Evolutionary conservation across 2,113 vertebrate species (phyloP), one percentile per base, ranked within the genome.

Genomic region (Danionella cerebrum): DNA sequence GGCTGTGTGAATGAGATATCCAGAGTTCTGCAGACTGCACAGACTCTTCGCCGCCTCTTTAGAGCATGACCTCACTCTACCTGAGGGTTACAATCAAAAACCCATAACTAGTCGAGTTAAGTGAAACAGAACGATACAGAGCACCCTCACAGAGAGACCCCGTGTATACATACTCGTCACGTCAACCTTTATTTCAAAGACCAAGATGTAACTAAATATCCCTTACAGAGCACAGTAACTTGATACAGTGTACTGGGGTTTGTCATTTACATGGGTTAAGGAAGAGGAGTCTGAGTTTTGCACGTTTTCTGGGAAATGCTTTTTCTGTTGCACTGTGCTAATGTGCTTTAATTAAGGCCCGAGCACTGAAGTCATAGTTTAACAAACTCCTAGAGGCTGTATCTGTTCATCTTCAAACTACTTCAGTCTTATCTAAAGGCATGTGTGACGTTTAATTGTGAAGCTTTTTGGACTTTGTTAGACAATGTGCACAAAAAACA

Each of bases 1-100:
- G 55, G 59, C 55, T 3, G 24, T 71, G 54, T 44, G 65, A 74
- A 81, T 74, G 75, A 79, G 71, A 80, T 78, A 76, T 65, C 59
- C 80, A 79, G 79, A 69, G 33, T 58, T 70, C 14, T 69, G 51
- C 29, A 74, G 50, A 59, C 52, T 64, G 25, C 57, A 48, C 66
- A 63, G 55, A 53, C 62, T 50, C n/a, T 4, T 24, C n/a, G 27
- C 42, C 41, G 44, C 39, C 42, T 48, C 54, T 65, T 52, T 50
- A 33, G 14, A 58, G 29, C 35, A 7, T 41, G 42, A 65, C 42
- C 69, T 38, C 19, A 36, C 3, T 50, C 29, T 36, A 65, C 52
- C 29, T 14, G 13, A 9, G 21, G 38, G 39, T 42, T 33, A 55
- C 7, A 25, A 44, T 18, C 18, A 36, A 48, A 36, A 38, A 50